Evolutionary conservation across 2,113 vertebrate genomes (phyloP).

Genomic region (Antechinus stuartii): DNA sequence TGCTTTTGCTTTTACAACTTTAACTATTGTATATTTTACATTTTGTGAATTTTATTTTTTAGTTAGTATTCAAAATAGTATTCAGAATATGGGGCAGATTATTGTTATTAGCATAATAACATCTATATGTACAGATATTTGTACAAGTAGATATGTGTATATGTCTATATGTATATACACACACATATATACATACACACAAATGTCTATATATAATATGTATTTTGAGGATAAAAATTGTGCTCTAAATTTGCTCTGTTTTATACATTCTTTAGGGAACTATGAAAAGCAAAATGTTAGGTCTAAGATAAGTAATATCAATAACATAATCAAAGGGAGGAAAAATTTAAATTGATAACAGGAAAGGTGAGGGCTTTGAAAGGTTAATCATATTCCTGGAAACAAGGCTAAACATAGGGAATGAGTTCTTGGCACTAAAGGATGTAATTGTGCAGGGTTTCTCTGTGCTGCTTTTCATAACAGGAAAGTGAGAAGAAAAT

Average conservation of each 20-base stretch:
- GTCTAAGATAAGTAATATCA: background rate
- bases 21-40: background rate
- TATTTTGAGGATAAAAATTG: background rate
- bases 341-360: background rate
- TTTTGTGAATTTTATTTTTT: background rate
- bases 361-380: background rate
- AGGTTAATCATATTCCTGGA: background rate
- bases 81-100: background rate
- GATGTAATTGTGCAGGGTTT: background rate
- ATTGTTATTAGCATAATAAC: background rate
- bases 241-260: background rate
- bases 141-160: background rate
- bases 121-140: background rate
- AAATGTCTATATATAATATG: background rate
- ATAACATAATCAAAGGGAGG: background rate
- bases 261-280: background rate
- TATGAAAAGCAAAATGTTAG: background rate
- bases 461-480: background rate
- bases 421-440: background rate
- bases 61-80: background rate
- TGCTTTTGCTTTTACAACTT: background rate
- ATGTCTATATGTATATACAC: background rate
- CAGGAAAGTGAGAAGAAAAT: background rate
- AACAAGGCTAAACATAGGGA: background rate
- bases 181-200: too few relatives aligned